Conservation (phyloP, 2,888 invertebrate species). For the Pyrrhia umbra region DNA sequence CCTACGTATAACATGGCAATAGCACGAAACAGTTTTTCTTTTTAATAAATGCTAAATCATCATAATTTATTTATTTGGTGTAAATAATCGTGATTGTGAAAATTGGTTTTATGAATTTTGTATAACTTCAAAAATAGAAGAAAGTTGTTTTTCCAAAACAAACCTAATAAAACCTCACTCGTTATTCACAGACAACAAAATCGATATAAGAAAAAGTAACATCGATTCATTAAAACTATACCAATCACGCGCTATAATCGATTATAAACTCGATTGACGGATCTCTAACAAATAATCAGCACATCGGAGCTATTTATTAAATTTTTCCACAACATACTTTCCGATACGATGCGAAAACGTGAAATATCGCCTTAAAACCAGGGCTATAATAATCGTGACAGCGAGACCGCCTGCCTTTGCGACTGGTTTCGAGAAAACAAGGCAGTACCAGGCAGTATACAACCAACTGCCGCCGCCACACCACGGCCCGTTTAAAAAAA, state of each 20-base stretch:
- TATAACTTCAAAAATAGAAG: not conserved
- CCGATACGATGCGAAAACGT: slow-evolving; percentile 67
- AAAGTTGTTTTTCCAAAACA: not conserved
- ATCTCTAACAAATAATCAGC: slow-evolving; percentile 57
- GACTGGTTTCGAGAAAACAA: slow-evolving; percentile 83
- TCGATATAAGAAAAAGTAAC: slow-evolving; percentile 14
- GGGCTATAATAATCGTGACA: slow-evolving; percentile 77
- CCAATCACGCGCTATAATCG: slow-evolving; percentile 19
- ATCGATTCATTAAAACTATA: slow-evolving; percentile 18
- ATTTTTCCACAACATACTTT: slow-evolving; percentile 81
- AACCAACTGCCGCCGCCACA: slow-evolving; percentile 64
- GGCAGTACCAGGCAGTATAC: slow-evolving; percentile 78
- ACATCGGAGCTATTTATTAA: slow-evolving; percentile 67
- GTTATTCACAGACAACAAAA: slow-evolving; percentile 22
- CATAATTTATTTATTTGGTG: not conserved
- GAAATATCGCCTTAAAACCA: slow-evolving; percentile 66
- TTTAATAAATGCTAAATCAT: too few relatives aligned
- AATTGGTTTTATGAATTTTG: too few relatives aligned
- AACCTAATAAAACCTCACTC: not conserved
- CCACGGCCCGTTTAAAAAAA: slow-evolving; percentile 63
- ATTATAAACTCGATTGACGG: slow-evolving; percentile 40
- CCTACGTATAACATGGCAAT: too few relatives aligned
- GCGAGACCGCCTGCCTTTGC: slow-evolving; percentile 72
- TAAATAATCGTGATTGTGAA: not conserved
- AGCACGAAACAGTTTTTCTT: slow-evolving; percentile 6